phyloP scores from a whole-genome alignment of 2,797 vertebrate genomes.

The Steatocranus sp. region DNA sequence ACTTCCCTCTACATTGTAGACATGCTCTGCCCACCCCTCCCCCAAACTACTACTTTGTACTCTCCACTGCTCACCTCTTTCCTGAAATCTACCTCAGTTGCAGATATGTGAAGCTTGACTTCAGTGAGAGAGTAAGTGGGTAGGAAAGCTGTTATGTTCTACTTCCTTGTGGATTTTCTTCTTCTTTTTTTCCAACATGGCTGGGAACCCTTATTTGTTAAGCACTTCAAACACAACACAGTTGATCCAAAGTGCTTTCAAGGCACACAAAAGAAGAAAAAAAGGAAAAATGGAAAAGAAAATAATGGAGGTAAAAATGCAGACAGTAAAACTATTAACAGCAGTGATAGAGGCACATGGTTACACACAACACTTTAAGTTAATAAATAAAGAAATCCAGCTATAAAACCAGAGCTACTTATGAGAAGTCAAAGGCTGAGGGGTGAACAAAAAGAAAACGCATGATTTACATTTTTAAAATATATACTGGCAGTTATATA shows the following conservation, averaged over 20 bases:
- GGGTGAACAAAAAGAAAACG: neutral
- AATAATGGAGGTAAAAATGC: neutral
- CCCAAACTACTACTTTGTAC: slow-evolving; percentile 26
- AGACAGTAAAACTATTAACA: neutral
- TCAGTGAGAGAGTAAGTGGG: slow-evolving; percentile 27
- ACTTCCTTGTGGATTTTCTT: slow-evolving; percentile 8
- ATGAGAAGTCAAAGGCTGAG: neutral
- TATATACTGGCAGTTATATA: neutral
- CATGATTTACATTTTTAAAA: neutral
- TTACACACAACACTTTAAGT: neutral
- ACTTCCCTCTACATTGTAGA: slow-evolving; percentile 40
- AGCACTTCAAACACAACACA: neutral
- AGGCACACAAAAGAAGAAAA: neutral
- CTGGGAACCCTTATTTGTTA: neutral
- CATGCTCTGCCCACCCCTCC: slow-evolving; percentile 24
- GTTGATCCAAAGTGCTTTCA: neutral
- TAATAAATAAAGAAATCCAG: neutral
- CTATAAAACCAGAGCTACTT: neutral
- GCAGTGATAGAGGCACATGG: neutral
- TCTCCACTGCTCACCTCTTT: slow-evolving; percentile 33
- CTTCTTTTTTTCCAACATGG: neutral
- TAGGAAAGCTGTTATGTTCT: slow-evolving; percentile 3
- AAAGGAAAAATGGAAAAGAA: neutral
- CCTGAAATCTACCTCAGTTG: neutral
- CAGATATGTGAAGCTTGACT: slow-evolving; percentile 47